Evolutionary conservation across 2,888 invertebrate species (phyloP).

Genomic region (Drosophila melanosoma): DNA sequence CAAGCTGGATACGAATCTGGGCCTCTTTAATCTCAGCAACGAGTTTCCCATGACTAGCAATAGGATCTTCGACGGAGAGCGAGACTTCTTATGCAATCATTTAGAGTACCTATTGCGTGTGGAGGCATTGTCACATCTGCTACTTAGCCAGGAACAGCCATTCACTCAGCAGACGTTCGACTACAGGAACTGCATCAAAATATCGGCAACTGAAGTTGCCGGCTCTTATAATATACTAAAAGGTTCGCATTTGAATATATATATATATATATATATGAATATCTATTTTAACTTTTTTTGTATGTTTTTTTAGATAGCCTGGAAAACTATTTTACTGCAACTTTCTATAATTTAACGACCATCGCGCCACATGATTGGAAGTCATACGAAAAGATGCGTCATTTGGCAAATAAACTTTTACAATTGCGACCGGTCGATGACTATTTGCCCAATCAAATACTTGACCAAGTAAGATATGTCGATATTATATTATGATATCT

Average conservation of each 20-base stretch:
- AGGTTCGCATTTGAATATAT: conserved; percentile 83
- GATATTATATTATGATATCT: not conserved
- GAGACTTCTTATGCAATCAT: conserved; percentile 91
- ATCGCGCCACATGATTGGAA: conserved; percentile 99
- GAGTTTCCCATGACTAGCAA: conserved; percentile 3
- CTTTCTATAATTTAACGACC: conserved; percentile 98
- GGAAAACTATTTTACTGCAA: conserved; percentile 96
- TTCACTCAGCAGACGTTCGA: conserved; percentile 87
- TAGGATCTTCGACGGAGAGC: conserved; percentile 86
- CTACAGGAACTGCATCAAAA: conserved; percentile 87
- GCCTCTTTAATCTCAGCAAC: conserved; percentile 48
- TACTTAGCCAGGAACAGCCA: conserved; percentile 90
- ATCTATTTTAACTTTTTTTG: not conserved
- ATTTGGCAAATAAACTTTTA: conserved; percentile 94
- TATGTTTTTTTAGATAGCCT: conserved; percentile 85
- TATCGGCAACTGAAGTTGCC: conserved; percentile 86
- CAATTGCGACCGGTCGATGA: conserved; percentile 94
- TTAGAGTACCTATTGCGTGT: conserved; percentile 97
- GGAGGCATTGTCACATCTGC: conserved; percentile 96
- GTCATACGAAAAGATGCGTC: conserved; percentile 98
- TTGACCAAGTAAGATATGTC: conserved; percentile 90
- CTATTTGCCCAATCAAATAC: conserved; percentile 96
- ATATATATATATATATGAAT: not conserved
- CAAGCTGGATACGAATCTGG: conserved; percentile 68
- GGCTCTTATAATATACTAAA: conserved; percentile 88